phyloP scores from a whole-genome alignment of 1,140 invertebrate species.

The Drosophila lacertosa region DNA sequence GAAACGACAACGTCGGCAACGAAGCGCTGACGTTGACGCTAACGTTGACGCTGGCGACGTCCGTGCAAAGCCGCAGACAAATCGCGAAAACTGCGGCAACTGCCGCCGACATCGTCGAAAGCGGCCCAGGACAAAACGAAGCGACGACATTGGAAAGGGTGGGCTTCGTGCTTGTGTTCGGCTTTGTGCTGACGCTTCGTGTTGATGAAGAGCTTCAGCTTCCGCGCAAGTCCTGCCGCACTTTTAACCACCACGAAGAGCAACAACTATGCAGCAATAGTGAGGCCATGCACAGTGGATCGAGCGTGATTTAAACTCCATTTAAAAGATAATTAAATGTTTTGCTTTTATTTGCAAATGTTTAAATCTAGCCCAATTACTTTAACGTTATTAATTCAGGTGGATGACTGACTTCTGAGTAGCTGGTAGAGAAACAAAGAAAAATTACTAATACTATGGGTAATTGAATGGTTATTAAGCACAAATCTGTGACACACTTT shows the following conservation, averaged over 20 bases:
- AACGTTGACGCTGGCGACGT: slow-evolving; percentile 23
- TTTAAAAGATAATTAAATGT: not conserved
- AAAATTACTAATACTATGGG: too few relatives aligned
- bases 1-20: slow-evolving; percentile 27
- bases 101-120: slow-evolving; percentile 23
- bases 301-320: too few relatives aligned
- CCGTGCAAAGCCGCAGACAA: slow-evolving; percentile 52
- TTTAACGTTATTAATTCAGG: too few relatives aligned
- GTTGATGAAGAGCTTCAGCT: slow-evolving; percentile 42
- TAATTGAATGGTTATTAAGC: too few relatives aligned
- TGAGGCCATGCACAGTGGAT: slow-evolving; percentile 19
- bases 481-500: not conserved
- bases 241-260: slow-evolving; percentile 7
- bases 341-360: too few relatives aligned
- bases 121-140: slow-evolving; percentile 45
- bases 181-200: slow-evolving; percentile 16
- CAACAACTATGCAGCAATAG: not conserved
- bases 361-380: too few relatives aligned
- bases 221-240: slow-evolving; percentile 74
- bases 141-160: slow-evolving; percentile 54
- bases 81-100: slow-evolving; percentile 42
- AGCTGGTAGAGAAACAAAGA: too few relatives aligned
- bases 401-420: too few relatives aligned
- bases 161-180: not conserved
- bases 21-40: slow-evolving; percentile 21